Base-by-base conservation (phyloP, 1,140 invertebrate genomes). In the Rhopalosiphum maidis region DNA sequence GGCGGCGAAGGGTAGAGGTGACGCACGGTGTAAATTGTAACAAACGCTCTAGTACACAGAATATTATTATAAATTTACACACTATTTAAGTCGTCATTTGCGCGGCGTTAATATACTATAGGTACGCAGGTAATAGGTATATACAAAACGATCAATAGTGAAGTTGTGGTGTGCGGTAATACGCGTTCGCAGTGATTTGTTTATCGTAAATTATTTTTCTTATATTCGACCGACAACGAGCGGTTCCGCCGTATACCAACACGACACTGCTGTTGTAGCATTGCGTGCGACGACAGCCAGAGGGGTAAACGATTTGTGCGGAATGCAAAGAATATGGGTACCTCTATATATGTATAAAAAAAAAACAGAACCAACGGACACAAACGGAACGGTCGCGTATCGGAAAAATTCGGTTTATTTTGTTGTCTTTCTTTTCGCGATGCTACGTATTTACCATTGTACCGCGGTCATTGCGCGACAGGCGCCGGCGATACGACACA, bases 291-390 rank as follows among this genome's bases (percentile, higher is more conserved):
- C 30, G 30, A 77, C 30, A 23, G 30, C 30, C 60, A 77, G 60
- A 77, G 60, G 60, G 60, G 60, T 77, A 77, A 77, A 77, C 60
- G 60, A 77, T 77, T 77, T 15, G n/a, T 77, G 60, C 15, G 60
- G 60, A 77, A 77, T 77, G 60, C 60, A 77, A 77, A 35, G 60
- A 77, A 77, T 77, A 77, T 77, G 60, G 60, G 60, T 77, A 77
- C 60, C 60, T n/a, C 30, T 77, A 77, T 68, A 4, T 30, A 30
- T 30, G 8, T 25, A 11, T 30, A 60, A 9, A 25, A 60, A n/a
- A 77, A 77, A 77, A 77, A 77, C 60, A 77, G 60, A 48, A 48
- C 30, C 55, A n/a, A 18, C 5, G 60, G 60, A 68, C 30, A 68
- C 55, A 60, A 60, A 60, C 55, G 55, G 55, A 77, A 77, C 60